Percentiles rank a stretch among this genome's conserved stretches.
phyloP scores from a whole-genome alignment of 2,888 invertebrate genomes.

The Willowsia nigromaculata region DNA sequence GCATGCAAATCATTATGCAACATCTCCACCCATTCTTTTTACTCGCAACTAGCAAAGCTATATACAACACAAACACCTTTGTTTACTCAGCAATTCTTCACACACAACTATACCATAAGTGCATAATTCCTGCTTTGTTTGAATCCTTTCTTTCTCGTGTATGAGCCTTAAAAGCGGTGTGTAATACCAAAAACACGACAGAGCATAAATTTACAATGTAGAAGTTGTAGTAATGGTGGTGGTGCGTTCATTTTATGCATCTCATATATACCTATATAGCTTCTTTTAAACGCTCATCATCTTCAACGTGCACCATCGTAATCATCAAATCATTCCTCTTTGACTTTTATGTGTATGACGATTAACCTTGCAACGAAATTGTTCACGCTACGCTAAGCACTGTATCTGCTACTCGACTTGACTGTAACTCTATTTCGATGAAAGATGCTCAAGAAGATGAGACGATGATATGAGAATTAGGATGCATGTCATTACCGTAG shows the following conservation, averaged over 20 bases:
- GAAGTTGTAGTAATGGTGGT: neutral
- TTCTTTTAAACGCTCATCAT: slow-evolving; percentile 14
- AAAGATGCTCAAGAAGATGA: neutral
- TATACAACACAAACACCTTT: neutral
- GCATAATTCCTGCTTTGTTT: neutral
- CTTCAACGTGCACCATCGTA: neutral
- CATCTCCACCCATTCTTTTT: slow-evolving; percentile 34
- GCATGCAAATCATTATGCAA: slow-evolving; percentile 64
- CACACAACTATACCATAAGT: neutral
- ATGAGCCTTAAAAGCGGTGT: no score
- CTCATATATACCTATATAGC: neutral
- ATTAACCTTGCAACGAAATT: slow-evolving; percentile 50
- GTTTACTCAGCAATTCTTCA: slow-evolving; percentile 3
- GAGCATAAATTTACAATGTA: slow-evolving; percentile 7
- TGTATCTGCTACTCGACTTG: neutral
- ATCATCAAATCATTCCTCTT: neutral
- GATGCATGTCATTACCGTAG: slow-evolving; percentile 30
- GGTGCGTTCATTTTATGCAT: neutral
- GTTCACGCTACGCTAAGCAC: slow-evolving; percentile 51
- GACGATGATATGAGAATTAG: neutral
- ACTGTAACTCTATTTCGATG: neutral
- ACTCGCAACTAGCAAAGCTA: neutral
- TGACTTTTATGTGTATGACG: slow-evolving; percentile 29
- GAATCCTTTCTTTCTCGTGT: slow-evolving; percentile 1
- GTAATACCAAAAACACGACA: neutral